Evolutionary conservation across 2,888 invertebrate species (phyloP).

Genomic region (Odiellus spinosus): DNA sequence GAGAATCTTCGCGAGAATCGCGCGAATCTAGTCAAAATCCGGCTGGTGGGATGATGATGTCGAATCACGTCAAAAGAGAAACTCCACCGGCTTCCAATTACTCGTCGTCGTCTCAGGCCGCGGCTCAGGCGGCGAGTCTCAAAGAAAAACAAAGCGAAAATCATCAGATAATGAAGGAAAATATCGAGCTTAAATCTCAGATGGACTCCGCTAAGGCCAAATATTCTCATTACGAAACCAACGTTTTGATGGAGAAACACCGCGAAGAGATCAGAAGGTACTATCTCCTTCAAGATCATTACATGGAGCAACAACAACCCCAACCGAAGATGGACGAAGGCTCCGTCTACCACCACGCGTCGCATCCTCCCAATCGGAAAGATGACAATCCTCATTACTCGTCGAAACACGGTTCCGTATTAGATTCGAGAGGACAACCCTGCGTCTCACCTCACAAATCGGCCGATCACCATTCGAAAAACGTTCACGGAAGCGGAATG

Average conservation of each 20-base stretch:
- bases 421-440: background rate
- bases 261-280: slow-evolving; percentile 26
- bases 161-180: slow-evolving; percentile 31
- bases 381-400: background rate
- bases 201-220: slow-evolving; percentile 24
- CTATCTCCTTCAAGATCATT: slow-evolving; percentile 22
- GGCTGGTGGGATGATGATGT: too few species aligned
- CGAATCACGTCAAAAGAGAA: background rate
- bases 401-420: background rate
- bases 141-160: slow-evolving; percentile 31
- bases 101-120: slow-evolving; percentile 6
- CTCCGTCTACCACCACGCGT: background rate
- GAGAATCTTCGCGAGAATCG: background rate
- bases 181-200: slow-evolving; percentile 30
- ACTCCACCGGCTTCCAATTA: slow-evolving; percentile 5
- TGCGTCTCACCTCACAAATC: background rate
- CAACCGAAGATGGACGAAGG: slow-evolving; percentile 7
- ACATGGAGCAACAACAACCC: slow-evolving; percentile 13
- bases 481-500: background rate
- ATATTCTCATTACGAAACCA: slow-evolving; percentile 18
- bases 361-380: background rate
- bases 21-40: background rate
- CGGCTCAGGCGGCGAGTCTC: slow-evolving; percentile 4
- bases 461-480: background rate
- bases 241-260: slow-evolving; percentile 18